These are phyloP conservation scores for Cyrtorhinus lividipennis DNA, from an alignment of 1,140 invertebrate species.

Conservation along the genomic window DNA sequence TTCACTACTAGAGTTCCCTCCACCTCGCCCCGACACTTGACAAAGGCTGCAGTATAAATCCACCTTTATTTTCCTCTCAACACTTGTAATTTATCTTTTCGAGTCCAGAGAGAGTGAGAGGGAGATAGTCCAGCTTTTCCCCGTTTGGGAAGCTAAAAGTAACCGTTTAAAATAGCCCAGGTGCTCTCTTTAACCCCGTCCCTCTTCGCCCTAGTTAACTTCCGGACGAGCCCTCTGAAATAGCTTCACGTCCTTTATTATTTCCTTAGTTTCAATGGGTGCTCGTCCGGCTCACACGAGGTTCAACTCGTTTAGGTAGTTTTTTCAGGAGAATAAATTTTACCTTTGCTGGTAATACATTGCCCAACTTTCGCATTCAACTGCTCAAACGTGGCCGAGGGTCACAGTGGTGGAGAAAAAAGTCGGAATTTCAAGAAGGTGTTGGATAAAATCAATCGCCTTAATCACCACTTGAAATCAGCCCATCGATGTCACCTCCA, in stretches of 20 bases:
- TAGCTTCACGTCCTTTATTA: background rate
- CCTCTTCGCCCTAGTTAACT: background rate
- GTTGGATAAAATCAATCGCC: too few species aligned
- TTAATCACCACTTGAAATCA: too few species aligned
- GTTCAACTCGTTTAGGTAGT: background rate
- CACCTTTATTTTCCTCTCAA: constrained; percentile 15
- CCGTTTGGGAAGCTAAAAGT: background rate
- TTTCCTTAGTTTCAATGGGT: background rate
- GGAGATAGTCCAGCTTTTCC: background rate
- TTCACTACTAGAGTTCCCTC: background rate
- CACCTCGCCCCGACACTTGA: background rate
- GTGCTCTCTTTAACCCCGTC: background rate
- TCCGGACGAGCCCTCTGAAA: background rate
- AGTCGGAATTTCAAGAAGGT: too few species aligned
- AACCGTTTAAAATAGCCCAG: constrained; percentile 5
- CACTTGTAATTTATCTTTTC: constrained; percentile 13
- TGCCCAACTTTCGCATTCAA: background rate
- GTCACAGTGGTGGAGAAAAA: too few species aligned
- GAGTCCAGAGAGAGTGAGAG: background rate
- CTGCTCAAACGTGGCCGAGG: too few species aligned
- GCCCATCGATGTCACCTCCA: too few species aligned
- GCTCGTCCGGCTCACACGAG: background rate
- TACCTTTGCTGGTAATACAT: background rate
- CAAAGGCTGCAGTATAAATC: constrained; percentile 13
- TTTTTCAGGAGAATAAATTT: background rate